Conservation (phyloP, 2,797 vertebrate species). For the Schizothorax lantsangensis region DNA sequence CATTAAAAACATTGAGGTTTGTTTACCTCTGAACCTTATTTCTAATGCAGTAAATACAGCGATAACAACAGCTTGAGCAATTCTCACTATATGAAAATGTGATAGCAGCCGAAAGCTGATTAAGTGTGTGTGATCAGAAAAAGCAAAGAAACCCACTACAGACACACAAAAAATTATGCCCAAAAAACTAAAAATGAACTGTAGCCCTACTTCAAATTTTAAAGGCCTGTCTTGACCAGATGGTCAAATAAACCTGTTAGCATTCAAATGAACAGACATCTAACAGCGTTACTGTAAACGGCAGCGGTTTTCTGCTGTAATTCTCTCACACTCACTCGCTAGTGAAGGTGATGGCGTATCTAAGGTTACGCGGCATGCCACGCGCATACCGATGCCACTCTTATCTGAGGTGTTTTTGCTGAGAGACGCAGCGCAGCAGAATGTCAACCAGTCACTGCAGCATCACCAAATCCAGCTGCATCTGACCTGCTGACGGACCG, state of each 20-base stretch:
- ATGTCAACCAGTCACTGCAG: slow-evolving; percentile 58
- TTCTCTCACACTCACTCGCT: not conserved
- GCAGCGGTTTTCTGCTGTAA: not conserved
- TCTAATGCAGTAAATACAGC: not conserved
- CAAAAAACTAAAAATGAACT: not conserved
- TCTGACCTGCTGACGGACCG: not conserved
- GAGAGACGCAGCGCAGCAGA: slow-evolving; percentile 24
- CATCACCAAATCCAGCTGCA: slow-evolving; percentile 9
- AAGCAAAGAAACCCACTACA: not conserved
- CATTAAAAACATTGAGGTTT: not conserved
- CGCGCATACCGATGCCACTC: slow-evolving; percentile 59
- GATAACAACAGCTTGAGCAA: not conserved
- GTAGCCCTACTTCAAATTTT: not conserved
- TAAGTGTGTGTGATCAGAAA: not conserved
- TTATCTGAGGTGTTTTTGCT: slow-evolving; percentile 52
- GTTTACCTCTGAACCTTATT: not conserved
- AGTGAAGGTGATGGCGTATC: slow-evolving; percentile 68
- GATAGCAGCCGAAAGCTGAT: not conserved
- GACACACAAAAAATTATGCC: not conserved
- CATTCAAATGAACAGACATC: not conserved
- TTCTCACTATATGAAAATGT: not conserved
- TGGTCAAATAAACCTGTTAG: not conserved
- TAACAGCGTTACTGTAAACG: not conserved
- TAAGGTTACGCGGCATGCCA: slow-evolving; percentile 64
- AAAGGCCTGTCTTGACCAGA: not conserved